A percentile compares a stretch with the other conserved stretches of the same genome.
phyloP scores from a whole-genome alignment of 2,113 vertebrate species.

The Tetrao urogallus region DNA sequence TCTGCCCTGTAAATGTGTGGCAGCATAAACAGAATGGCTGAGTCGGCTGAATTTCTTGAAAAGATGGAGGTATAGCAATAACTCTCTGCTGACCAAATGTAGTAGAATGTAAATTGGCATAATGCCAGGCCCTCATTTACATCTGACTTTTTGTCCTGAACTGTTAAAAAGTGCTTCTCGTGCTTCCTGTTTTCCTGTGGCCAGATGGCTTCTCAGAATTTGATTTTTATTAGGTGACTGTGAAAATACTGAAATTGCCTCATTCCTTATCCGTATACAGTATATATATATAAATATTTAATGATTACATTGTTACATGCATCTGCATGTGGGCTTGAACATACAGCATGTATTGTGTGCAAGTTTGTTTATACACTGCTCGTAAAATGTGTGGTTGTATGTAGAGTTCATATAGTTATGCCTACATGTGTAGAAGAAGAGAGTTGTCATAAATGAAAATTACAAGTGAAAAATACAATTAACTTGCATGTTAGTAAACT shows the following conservation, averaged over 20 bases:
- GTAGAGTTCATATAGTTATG: neutral
- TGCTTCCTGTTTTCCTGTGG: neutral
- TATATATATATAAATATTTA: neutral
- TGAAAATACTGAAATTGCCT: neutral
- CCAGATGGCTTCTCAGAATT: neutral
- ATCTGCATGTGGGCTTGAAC: neutral
- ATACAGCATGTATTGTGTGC: neutral
- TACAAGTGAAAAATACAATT: neutral
- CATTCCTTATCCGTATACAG: neutral
- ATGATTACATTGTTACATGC: neutral
- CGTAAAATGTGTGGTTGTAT: neutral
- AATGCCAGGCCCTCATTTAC: neutral
- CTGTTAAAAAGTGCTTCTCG: neutral
- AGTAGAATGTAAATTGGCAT: neutral
- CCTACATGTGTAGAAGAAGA: neutral
- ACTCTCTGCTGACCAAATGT: neutral
- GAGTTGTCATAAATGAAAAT: neutral
- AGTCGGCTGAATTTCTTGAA: neutral
- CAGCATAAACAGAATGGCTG: neutral
- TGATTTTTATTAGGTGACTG: neutral
- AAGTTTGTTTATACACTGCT: neutral
- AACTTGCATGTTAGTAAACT: neutral
- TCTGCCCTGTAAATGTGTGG: neutral
- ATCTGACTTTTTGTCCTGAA: neutral
- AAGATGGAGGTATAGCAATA: neutral